A percentile compares a stretch with the other conserved stretches of the same genome.
phyloP scores from a whole-genome alignment of 2,888 invertebrate species.

The Yponomeuta plumbellus region DNA sequence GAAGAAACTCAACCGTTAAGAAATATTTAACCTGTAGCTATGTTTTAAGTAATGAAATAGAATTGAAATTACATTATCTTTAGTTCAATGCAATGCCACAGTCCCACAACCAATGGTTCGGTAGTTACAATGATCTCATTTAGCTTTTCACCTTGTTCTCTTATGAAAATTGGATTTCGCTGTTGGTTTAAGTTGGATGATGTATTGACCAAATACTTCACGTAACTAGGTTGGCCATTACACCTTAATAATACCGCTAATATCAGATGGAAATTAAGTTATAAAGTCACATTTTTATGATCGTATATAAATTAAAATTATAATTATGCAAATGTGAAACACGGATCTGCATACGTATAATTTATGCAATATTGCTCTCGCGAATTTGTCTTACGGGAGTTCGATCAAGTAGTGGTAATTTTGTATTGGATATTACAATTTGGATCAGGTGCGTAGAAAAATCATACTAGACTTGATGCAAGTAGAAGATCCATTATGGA shows the following conservation, averaged over 20 bases:
- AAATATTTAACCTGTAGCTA: background rate
- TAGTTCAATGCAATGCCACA: background rate
- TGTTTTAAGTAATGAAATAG: background rate
- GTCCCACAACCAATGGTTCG: background rate
- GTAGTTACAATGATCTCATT: conserved; percentile 9
- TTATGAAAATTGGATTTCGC: background rate
- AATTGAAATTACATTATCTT: background rate
- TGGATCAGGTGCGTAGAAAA: too few species aligned
- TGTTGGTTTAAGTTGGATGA: background rate
- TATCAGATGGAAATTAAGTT: background rate
- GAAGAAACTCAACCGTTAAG: background rate
- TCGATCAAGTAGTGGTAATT: background rate
- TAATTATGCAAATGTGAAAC: background rate
- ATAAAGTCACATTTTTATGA: conserved; percentile 10
- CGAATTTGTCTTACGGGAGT: background rate
- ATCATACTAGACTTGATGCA: too few species aligned
- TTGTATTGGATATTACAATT: background rate
- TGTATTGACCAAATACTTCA: background rate
- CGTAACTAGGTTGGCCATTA: background rate
- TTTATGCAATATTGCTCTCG: background rate
- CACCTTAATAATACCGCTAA: background rate
- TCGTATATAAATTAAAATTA: conserved; percentile 1
- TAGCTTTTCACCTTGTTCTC: conserved; percentile 8
- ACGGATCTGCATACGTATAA: background rate
- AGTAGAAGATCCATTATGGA: too few species aligned